These are phyloP conservation scores for Araneus ventricosus DNA, from an alignment of 1,140 invertebrate genomes.

Conservation along the genomic window DNA sequence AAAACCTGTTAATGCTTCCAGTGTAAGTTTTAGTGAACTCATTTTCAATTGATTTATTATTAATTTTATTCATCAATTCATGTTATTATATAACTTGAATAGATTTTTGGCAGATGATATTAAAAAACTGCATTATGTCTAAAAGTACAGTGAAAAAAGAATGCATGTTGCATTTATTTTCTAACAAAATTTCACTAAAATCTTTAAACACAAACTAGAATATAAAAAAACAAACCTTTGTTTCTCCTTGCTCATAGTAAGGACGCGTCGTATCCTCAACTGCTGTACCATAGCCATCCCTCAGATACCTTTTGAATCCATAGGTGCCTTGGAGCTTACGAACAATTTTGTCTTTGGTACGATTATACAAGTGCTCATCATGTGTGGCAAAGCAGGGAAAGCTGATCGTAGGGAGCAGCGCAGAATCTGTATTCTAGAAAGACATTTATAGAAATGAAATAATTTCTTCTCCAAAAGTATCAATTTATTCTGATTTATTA, in stretches of 20 bases:
- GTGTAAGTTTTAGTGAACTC: too few relatives aligned
- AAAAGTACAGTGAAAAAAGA: too few relatives aligned
- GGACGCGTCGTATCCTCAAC: conserved; percentile 90
- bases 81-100: too few relatives aligned
- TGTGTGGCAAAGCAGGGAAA: conserved; percentile 99
- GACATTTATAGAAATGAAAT: too few relatives aligned
- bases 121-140: too few relatives aligned
- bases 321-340: conserved; percentile 92
- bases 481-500: too few relatives aligned
- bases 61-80: too few relatives aligned
- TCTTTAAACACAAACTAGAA: too few relatives aligned
- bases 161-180: neutral
- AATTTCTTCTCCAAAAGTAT: too few relatives aligned
- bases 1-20: too few relatives aligned
- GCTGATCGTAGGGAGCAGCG: conserved; percentile 94
- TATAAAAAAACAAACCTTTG: conserved; percentile 81
- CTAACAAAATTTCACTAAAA: neutral
- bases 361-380: conserved; percentile 91
- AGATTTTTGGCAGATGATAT: too few relatives aligned
- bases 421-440: conserved; percentile 87
- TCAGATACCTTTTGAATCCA: conserved; percentile 96
- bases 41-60: too few relatives aligned
- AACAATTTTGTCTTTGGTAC: conserved; percentile 94
- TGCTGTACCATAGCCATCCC: conserved; percentile 96
- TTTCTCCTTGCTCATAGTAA: conserved; percentile 86